phyloP scores from a whole-genome alignment of 2,113 vertebrate species.

The Hippocampus guttulatus region DNA sequence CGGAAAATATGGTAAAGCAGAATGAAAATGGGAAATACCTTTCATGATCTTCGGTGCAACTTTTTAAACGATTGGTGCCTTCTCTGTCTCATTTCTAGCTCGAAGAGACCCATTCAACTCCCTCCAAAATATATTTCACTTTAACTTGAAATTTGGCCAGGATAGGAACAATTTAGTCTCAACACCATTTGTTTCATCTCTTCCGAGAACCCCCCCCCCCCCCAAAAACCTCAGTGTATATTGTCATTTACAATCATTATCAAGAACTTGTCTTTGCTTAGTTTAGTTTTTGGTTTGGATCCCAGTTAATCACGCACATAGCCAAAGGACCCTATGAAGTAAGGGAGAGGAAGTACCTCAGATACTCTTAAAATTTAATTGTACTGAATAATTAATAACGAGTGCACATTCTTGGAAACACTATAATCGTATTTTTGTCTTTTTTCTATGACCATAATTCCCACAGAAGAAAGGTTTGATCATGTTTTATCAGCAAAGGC shows the following conservation, averaged over 20 bases:
- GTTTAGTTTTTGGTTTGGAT: background rate
- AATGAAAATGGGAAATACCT: too few species aligned
- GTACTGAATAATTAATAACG: background rate
- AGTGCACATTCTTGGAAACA: conserved; percentile 16
- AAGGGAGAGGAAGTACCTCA: background rate
- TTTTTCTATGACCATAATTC: conserved; percentile 21
- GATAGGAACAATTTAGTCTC: too few species aligned
- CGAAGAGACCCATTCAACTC: too few species aligned
- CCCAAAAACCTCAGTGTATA: background rate
- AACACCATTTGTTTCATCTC: background rate
- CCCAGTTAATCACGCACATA: background rate
- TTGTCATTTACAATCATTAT: background rate
- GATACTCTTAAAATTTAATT: background rate
- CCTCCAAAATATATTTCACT: too few species aligned
- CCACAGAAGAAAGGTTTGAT: background rate
- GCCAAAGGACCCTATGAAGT: background rate
- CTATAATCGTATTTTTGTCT: conserved; percentile 18
- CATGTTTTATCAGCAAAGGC: background rate
- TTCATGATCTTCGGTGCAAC: too few species aligned
- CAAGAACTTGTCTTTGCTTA: background rate
- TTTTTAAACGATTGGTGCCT: too few species aligned
- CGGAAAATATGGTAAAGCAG: too few species aligned
- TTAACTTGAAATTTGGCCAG: too few species aligned
- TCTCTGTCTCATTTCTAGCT: too few species aligned
- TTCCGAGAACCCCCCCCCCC: background rate